Base-by-base conservation (phyloP, 2,113 vertebrate genomes). In the Copsychus sechellarum region DNA sequence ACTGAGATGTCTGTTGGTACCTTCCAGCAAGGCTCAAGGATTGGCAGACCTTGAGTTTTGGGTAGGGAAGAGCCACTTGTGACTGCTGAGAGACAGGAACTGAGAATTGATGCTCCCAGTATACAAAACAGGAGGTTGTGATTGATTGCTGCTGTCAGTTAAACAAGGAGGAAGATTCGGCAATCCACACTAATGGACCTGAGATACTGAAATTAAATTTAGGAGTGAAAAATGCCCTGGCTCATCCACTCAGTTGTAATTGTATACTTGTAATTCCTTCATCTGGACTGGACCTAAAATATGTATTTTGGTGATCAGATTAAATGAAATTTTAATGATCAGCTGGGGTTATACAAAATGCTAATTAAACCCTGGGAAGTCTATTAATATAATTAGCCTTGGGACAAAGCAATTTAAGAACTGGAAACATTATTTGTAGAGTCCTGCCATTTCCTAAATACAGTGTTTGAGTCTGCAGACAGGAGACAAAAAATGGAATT, bases 141-240 rank as follows among this genome's bases (percentile, higher is more conserved):
- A 96, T 92, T 54, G 38, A 93, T 92, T 51, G 67, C 40, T 40
- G 20, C 78, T 90, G 67, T 83, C 86, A 83, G 40, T 72, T 86
- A 81, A 95, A 93, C 25, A 38, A 87, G 69, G 78, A 95, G 62
- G 33, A 92, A 43, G 65, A 42, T 74, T 84, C 15, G 15, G 47
- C 90, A 81, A 86, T 92, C 77, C 88, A 38, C 83, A 64, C 74
- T 97, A 95, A 95, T 89, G 85, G 90, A 85, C 88, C 34, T 57
- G 74, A 97, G 90, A 82, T 91, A 58, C 45, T 54, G 69, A 89
- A 96, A 96, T 96, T 76, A 67, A 95, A 86, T 74, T 97, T 93
- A 57, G 24, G 21, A 84, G 58, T 81, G 88, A 94, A 95, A 90
- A 71, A 96, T 89, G 92, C 90, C 60, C 83, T 94, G 81, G 48